Base-by-base conservation (phyloP, 2,113 vertebrate species). In the Colistium nudipinnis region DNA sequence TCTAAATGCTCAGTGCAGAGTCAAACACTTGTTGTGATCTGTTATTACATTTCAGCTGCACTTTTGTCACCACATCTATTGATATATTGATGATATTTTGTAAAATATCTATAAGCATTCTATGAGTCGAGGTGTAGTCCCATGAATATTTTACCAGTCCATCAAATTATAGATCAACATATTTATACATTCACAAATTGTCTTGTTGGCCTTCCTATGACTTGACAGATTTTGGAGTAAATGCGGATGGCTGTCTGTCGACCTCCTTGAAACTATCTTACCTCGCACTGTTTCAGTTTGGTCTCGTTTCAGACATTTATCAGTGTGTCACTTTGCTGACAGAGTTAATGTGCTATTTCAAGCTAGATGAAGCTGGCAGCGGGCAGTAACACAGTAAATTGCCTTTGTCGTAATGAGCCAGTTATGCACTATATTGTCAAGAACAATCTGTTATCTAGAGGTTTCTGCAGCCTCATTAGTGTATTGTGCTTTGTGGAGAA, bases 301-400 rank as follows among this genome's bases (percentile, higher is more conserved):
- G 45, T 66, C 22, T 63, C 52, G 43, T 62, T 62, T 69, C 16
- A 47, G 53, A 65, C 62, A 82, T 86, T 76, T 52, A 72, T 89
- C 79, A 83, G 54, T 8, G 62, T 52, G 76, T 73, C 80, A 74
- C 71, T 70, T 49, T 39, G 71, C 68, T 74, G 76, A 62, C 64
- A 67, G 56, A 65, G 72, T 72, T 81, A 83, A 84, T 83, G 79
- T 80, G 65, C 68, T 84, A 82, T 88, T 87, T 77, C 76, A 71
- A 64, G 65, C 48, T 59, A 66, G 60, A 87, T 77, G 80, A 79
- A 43, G 72, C 71, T 75, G 45, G 62, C 70, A 25, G 62, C 27
- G 47, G 30, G 66, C 75, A 73, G 84, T 83, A 86, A 83, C 69
- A 54, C 74, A 77, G 56, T 76, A 83, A 88, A 88, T 83, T 76